Base-by-base conservation (phyloP, 53 echinoderm and acorn worm genomes). In the Holothuria leucospilota region DNA sequence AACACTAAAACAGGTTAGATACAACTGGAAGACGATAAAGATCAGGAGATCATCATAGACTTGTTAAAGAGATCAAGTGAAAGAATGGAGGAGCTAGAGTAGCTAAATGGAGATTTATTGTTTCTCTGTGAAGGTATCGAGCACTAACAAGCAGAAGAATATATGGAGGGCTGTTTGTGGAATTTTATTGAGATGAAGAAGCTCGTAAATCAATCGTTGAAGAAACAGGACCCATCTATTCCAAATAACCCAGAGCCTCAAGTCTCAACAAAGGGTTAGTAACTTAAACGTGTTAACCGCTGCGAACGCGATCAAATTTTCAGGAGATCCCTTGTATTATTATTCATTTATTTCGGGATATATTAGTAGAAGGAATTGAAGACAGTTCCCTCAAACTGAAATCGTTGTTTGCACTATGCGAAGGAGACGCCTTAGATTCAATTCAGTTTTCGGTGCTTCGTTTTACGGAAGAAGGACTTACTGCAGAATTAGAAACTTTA, bases 321-420 rank as follows among this genome's bases (percentile, higher is more conserved):
- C n/a, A 18, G 89, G 84, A 41, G 89, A 89, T 51, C 89, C 89
- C 39, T 63, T 72, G 62, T 84, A 81, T 46, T 89, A 73, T 52
- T 23, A 75, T 75, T 41, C 77, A 41, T 75, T 75, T 42, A 75
- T 75, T 29, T 20, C 2, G 40, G 77, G 51, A 0, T 49, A 42
- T 21, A 75, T 15, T 42, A 14, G 52, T 75, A 21, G 51, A 75
- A 75, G 77, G 51, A 51, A 2, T 75, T 0, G 25, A 13, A 3
- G 77, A 75, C 25, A 23, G 8, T 25, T 72, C 72, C 38, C 24
- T 89, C 39, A 81, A 89, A 53, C 71, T 88, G 71, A 88, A 89
- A 20, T 62, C 81, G 8, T 59, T 89, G n/a, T 1, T 69, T 29
- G n/a, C n/a, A n/a, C n/a, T n/a, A n/a, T n/a, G n/a, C n/a, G n/a